A percentile compares a stretch with the other conserved stretches of the same genome.
Evolutionary conservation across 2,888 invertebrate genomes (phyloP).

Genomic region (Microctonus aethiopoides): DNA sequence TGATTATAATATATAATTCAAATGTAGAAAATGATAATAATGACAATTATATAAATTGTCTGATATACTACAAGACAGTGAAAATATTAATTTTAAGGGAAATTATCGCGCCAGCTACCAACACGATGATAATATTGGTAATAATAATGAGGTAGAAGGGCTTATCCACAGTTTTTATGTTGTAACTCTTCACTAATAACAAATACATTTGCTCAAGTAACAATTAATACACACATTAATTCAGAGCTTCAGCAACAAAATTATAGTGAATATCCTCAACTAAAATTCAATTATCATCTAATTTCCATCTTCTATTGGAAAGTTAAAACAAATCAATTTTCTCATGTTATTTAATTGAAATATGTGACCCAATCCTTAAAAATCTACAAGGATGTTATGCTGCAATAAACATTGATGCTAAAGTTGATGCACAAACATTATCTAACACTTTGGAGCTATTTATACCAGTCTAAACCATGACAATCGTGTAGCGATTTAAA

Average conservation of each 20-base stretch:
- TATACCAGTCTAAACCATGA: background rate
- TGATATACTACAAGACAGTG: background rate
- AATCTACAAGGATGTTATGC: background rate
- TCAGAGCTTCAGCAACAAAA: background rate
- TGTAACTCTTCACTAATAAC: constrained; percentile 18
- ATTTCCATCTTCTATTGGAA: background rate
- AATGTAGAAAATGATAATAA: background rate
- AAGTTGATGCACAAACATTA: constrained; percentile 4
- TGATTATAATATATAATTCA: background rate
- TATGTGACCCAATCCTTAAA: background rate
- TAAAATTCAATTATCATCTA: background rate
- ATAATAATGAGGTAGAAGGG: background rate
- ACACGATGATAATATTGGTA: background rate
- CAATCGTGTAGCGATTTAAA: background rate
- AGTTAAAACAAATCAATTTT: background rate
- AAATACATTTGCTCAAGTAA: constrained; percentile 28
- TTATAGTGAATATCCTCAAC: background rate
- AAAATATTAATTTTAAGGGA: constrained; percentile 29
- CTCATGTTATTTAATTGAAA: constrained; percentile 1
- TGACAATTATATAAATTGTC: background rate
- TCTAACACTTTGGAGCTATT: background rate
- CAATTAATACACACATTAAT: constrained; percentile 25
- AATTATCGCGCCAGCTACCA: background rate
- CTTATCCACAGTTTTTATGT: background rate
- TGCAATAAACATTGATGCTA: background rate